Conservation (phyloP, 2,888 invertebrate species). For the Neoascia interrupta region DNA sequence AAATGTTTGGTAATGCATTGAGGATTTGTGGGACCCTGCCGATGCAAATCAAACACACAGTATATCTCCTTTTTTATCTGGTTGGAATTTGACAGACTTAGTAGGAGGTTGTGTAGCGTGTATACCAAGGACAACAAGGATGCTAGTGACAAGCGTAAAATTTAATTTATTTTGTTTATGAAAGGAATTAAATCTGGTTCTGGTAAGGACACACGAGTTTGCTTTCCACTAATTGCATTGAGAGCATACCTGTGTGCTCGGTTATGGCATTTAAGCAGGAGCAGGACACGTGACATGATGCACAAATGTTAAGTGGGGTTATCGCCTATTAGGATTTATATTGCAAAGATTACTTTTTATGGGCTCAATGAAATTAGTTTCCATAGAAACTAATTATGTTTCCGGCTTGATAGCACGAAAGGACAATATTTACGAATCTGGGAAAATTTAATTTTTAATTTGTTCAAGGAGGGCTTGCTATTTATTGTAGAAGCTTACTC, state of each 20-base stretch:
- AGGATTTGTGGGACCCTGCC: slow-evolving; percentile 46
- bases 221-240: slow-evolving; percentile 41
- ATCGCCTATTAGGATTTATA: too few species aligned
- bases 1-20: slow-evolving; percentile 67
- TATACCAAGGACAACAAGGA: background rate
- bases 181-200: slow-evolving; percentile 57
- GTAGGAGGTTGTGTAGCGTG: background rate
- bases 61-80: slow-evolving; percentile 41
- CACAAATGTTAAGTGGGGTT: slow-evolving; percentile 41
- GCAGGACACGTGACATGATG: too few species aligned
- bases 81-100: background rate
- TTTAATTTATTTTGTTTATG: slow-evolving; percentile 69
- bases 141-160: slow-evolving; percentile 58
- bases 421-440: too few species aligned
- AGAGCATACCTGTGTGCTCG: slow-evolving; percentile 27
- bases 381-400: too few species aligned
- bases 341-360: too few species aligned
- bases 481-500: too few species aligned
- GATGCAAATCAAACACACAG: slow-evolving; percentile 36
- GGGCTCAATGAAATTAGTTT: too few species aligned
- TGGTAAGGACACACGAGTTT: slow-evolving; percentile 13
- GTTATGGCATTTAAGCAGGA: slow-evolving; percentile 41
- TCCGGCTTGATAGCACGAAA: too few species aligned
- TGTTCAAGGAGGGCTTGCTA: too few species aligned
- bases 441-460: too few species aligned